These are phyloP conservation scores for Heterodera filipjevi DNA, from an alignment of 2,888 invertebrate genomes.

Conservation along the genomic window DNA sequence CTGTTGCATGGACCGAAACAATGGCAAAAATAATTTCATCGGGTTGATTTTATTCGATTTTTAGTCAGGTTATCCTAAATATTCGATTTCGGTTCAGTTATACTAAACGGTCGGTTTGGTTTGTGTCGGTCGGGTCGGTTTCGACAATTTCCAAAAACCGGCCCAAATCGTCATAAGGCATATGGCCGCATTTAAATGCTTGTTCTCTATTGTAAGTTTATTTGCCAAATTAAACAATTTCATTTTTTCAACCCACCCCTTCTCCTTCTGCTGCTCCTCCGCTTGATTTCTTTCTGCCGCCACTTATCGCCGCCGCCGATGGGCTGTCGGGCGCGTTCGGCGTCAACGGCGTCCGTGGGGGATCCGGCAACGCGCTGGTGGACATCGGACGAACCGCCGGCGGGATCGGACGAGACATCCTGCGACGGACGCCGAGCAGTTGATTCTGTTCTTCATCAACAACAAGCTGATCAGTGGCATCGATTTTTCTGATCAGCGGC, in stretches of 20 bases:
- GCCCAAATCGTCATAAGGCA: too few relatives aligned
- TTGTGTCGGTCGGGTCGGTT: too few relatives aligned
- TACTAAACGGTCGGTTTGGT: too few relatives aligned
- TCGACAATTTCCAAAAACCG: too few relatives aligned
- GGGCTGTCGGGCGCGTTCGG: background rate
- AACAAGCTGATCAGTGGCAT: background rate
- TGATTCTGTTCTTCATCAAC: background rate
- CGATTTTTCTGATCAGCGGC: background rate
- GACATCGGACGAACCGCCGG: background rate
- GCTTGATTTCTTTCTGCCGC: background rate
- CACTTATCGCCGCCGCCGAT: background rate
- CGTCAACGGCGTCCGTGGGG: background rate
- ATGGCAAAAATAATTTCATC: too few relatives aligned
- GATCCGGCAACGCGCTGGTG: constrained; percentile 14
- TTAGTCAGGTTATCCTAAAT: too few relatives aligned
- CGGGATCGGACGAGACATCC: background rate
- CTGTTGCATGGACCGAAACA: too few relatives aligned
- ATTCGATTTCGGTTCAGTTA: too few relatives aligned
- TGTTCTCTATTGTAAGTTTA: background rate
- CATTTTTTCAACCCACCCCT: background rate
- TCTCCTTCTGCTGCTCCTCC: background rate
- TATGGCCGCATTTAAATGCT: too few relatives aligned
- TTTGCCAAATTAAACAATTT: background rate
- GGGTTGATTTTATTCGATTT: too few relatives aligned
- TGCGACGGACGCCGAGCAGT: background rate